Evolutionary conservation across 1,140 invertebrate species (phyloP), one percentile per base, ranked within the genome.

Genomic region (Eubasilissa regina): DNA sequence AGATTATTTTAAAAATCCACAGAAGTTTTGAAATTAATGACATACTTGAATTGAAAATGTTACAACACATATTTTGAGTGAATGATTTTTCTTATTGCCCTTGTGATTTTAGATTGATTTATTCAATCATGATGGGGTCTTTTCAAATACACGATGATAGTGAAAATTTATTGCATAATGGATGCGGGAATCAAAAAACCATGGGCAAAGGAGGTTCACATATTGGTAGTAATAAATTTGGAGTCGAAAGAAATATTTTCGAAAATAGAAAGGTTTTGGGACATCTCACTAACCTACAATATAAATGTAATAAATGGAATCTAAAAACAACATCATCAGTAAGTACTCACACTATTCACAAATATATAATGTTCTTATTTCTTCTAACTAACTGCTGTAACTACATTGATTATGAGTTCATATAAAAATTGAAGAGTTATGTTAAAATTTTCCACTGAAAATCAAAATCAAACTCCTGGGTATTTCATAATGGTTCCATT

Each of bases 101-200:
- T 43, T 64, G 0, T 44, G n/a, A 66, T 66, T 66, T 62, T 45
- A 44, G n/a, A n/a, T 43, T 43, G 25, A 47, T 44, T 66, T 0
- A 44, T 66, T 66, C 35, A 66, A 43, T 44, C 45, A 74, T 56
- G 15, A 82, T 79, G 77, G 75, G 73, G 60, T 77, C 78, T 12
- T 81, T 82, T 51, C 66, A 78, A 78, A 82, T 82, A 43, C 81
- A 82, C 70, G 81, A 82, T 53, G 81, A 82, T 21, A 56, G 21
- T 17, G 77, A 79, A 64, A 79, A 79, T 73, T 15, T 48, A 35
- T 43, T 25, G 13, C 17, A 68, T 45, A 75, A 62, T 75, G 15
- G 58, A 17, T 45, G 43, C 47, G 55, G 44, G 60, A 75, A 75
- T 48, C n/a, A 70, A 51, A 70, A 70, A 25, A 70, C 12, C 10